Conservation (phyloP, 2,113 vertebrate genomes). For the Zapus hudsonius region DNA sequence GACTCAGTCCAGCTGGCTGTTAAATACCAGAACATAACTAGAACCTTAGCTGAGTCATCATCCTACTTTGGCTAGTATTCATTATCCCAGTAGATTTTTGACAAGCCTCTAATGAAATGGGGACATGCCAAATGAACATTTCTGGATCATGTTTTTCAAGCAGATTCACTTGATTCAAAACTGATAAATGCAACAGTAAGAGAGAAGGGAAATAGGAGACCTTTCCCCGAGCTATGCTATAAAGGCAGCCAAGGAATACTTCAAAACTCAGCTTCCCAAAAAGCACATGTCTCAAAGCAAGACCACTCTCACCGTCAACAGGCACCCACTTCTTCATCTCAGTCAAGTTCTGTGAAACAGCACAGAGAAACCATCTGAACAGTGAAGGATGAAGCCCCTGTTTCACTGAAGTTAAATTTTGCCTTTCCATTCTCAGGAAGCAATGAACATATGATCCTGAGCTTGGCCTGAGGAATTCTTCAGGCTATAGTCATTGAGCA, state of each 20-base stretch:
- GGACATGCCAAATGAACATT: not conserved
- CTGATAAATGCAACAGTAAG: not conserved
- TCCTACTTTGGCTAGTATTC: not conserved
- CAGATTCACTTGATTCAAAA: not conserved
- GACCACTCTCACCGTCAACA: not conserved
- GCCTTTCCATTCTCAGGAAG: not conserved
- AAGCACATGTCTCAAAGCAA: not conserved
- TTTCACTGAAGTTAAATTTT: not conserved
- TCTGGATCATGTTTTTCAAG: conserved; percentile 18
- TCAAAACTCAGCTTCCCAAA: not conserved
- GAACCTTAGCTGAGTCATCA: not conserved
- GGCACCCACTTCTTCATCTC: not conserved
- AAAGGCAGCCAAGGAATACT: not conserved
- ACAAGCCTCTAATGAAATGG: not conserved
- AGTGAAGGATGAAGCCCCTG: not conserved
- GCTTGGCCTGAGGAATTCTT: not conserved
- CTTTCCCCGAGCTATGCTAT: not conserved
- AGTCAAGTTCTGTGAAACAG: not conserved
- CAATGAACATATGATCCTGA: not conserved
- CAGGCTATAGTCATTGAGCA: not conserved
- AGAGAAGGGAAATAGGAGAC: not conserved
- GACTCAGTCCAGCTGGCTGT: not conserved
- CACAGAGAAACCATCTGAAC: not conserved
- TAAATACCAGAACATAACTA: not conserved
- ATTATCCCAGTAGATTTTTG: not conserved